Conservation (phyloP, 2,888 invertebrate genomes). For the Drosophila conformis region DNA sequence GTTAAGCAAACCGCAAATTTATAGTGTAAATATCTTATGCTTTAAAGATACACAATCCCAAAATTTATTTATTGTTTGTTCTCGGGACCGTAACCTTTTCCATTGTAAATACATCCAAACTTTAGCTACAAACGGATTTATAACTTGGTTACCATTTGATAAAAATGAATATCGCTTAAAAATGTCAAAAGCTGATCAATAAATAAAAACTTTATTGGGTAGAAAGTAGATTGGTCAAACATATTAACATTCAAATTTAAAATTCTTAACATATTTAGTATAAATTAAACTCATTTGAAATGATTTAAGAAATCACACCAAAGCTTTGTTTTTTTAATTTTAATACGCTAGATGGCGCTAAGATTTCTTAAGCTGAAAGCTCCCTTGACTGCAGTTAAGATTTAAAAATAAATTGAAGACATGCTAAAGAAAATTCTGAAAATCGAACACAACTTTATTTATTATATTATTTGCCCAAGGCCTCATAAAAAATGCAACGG, state of each 20-base stretch:
- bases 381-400: conserved; percentile 13
- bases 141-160: background rate
- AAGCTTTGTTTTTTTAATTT: conserved; percentile 13
- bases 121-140: background rate
- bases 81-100: background rate
- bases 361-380: conserved; percentile 10
- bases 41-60: conserved; percentile 20
- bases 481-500: background rate
- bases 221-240: background rate
- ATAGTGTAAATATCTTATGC: conserved; percentile 36
- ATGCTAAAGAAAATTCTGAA: conserved; percentile 1
- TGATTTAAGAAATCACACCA: background rate
- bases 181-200: background rate
- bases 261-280: background rate
- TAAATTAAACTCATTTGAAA: background rate
- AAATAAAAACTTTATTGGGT: background rate
- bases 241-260: background rate
- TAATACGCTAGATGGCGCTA: conserved; percentile 39
- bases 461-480: background rate
- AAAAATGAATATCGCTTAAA: background rate
- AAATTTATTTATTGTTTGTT: conserved; percentile 16
- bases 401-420: conserved; percentile 12
- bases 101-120: background rate
- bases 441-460: background rate
- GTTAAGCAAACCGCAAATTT: conserved; percentile 35